Evolutionary conservation across 2,888 invertebrate species (phyloP), one percentile per base, ranked within the genome.

Genomic region (Drosophila peninsularis): DNA sequence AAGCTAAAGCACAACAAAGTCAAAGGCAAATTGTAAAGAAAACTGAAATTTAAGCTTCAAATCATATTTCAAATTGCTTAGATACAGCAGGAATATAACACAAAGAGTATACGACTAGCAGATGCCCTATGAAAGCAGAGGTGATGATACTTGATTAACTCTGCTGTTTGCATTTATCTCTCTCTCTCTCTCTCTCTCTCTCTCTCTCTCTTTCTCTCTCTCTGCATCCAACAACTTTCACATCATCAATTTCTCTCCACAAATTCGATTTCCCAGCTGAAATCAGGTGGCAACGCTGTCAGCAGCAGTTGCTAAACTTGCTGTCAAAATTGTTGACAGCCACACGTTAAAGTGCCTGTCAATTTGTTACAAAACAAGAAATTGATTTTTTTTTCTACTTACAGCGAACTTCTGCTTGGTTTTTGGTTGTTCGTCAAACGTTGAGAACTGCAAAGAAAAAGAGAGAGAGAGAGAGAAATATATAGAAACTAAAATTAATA

Each of bases 321-420:
- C 36, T 52, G 50, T 34, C 36, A 47, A 47, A 47, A 52, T 24
- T 52, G 34, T 11, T 24, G 50, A 52, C 50, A 52, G 36, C 21
- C 50, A 11, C n/a, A 57, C n/a, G 44, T 17, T 37, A 57, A 57
- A 21, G 57, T 57, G 42, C 36, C 36, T 36, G 44, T 61, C 61
- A 57, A 37, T 19, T 47, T 47, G 47, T 34, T 44, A 14, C 34
- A 4, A 14, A 24, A n/a, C 7, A 17, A 36, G 3, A 4, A 36
- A 36, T 3, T 37, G 24, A 6, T 21, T 13, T 32, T 37, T 27
- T 14, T 30, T 30, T 30, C 21, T 56, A 61, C 61, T 21, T 62
- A 62, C 62, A 7, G 2, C 11, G 19, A 47, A 60, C 39, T 39
- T 39, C 19, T 19, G 4, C 24, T 5, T 24, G 4, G 24, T 24